Evolutionary conservation across 2,888 invertebrate species (phyloP).

Genomic region (Drosophila anomelani): DNA sequence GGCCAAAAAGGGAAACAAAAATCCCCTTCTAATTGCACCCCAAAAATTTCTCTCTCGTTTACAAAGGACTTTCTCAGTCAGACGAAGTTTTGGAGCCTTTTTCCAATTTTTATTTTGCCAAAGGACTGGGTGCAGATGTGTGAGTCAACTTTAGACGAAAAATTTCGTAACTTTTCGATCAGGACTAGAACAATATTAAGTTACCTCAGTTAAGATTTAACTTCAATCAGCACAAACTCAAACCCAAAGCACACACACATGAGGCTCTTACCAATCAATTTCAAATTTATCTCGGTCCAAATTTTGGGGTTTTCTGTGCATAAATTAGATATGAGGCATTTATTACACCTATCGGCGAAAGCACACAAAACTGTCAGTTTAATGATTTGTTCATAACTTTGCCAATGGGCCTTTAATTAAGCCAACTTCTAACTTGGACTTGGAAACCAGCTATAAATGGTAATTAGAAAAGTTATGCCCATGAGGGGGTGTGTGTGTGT

Average conservation of each 20-base stretch:
- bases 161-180: slow-evolving; percentile 19
- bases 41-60: slow-evolving; percentile 11
- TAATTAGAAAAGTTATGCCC: slow-evolving; percentile 38
- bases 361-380: slow-evolving; percentile 60
- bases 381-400: slow-evolving; percentile 66
- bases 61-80: not conserved
- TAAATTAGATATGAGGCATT: slow-evolving; percentile 63
- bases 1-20: slow-evolving; percentile 16
- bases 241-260: slow-evolving; percentile 2
- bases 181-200: slow-evolving; percentile 1
- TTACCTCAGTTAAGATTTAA: slow-evolving; percentile 21
- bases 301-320: slow-evolving; percentile 32
- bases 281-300: slow-evolving; percentile 45
- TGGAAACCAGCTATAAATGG: slow-evolving; percentile 14
- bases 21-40: slow-evolving; percentile 30
- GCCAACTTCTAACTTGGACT: slow-evolving; percentile 19
- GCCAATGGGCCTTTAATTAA: slow-evolving; percentile 57
- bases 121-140: slow-evolving; percentile 2
- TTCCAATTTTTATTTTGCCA: slow-evolving; percentile 2
- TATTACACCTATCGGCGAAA: slow-evolving; percentile 55
- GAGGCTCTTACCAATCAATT: slow-evolving; percentile 51
- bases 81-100: slow-evolving; percentile 21
- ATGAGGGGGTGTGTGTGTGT: not conserved
- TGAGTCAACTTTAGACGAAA: slow-evolving; percentile 11
- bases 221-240: slow-evolving; percentile 19